phyloP scores from a whole-genome alignment of 2,888 invertebrate species.

The Drosophila peninsularis region DNA sequence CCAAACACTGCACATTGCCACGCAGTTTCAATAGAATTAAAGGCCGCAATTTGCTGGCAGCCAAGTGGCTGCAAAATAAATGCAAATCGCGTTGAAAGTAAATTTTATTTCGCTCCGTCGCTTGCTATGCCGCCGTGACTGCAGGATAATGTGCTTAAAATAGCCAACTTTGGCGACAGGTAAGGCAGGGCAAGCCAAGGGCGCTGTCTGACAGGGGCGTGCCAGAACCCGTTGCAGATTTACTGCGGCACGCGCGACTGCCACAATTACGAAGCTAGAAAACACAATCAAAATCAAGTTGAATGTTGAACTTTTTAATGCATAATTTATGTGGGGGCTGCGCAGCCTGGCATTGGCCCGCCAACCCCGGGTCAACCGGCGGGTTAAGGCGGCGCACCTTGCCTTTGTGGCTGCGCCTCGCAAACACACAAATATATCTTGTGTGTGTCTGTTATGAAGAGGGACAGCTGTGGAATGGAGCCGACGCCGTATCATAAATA shows the following conservation, averaged over 20 bases:
- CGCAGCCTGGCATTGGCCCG: constrained; percentile 27
- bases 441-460: constrained; percentile 31
- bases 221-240: constrained; percentile 23
- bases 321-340: constrained; percentile 68
- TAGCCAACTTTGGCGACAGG: constrained; percentile 65
- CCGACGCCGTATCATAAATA: constrained; percentile 64
- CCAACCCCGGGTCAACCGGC: background rate
- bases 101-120: constrained; percentile 48
- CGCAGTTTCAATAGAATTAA: constrained; percentile 65
- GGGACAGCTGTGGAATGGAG: constrained; percentile 47
- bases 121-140: constrained; percentile 30
- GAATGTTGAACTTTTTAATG: constrained; percentile 78
- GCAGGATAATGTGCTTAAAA: constrained; percentile 70
- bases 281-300: constrained; percentile 77
- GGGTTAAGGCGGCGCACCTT: constrained; percentile 49
- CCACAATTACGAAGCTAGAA: constrained; percentile 56
- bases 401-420: constrained; percentile 30
- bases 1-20: constrained; percentile 47
- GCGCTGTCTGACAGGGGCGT: background rate
- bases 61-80: constrained; percentile 54
- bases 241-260: constrained; percentile 40
- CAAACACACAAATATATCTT: constrained; percentile 16
- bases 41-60: constrained; percentile 50
- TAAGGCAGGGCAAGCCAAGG: constrained; percentile 37
- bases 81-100: constrained; percentile 79